Evolutionary conservation across 2,888 invertebrate genomes (phyloP), one percentile per base, ranked within the genome.

Genomic region (Neuroscelio doddi): DNA sequence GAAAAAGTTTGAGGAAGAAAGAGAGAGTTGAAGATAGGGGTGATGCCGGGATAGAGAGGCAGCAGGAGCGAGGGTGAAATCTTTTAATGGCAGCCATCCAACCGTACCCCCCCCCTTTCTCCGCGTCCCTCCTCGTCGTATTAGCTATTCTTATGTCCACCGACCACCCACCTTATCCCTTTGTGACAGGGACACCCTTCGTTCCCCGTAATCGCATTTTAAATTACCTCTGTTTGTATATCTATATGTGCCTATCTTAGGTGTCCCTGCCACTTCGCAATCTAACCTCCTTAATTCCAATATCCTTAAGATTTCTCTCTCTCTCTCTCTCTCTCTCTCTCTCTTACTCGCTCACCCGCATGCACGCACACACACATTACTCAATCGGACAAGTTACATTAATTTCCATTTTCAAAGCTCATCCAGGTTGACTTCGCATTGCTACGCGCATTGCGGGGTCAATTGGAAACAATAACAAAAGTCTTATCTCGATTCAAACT

Each of bases 31-130:
- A 45, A 68, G 49, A n/a, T n/a, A n/a, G n/a, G n/a, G n/a, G n/a
- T n/a, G n/a, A n/a, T n/a, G 38, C 38, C 61, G 45, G 32, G 39
- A 41, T 53, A 36, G 64, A 34, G 64, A 50, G 59, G 14, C 47
- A 58, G 32, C 63, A 64, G 61, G 71, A 65, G 63, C 70, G 74
- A 46, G 77, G 77, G 76, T 74, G 79, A 79, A 80, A 81, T 80
- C 80, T 81, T 82, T 82, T 81, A 81, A 82, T 81, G 81, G 81
- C 81, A 80, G 76, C 81, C 80, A 81, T 80, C 79, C 68, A 63
- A 65, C 44, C 49, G 16, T 30, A 49, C 42, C 42, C 44, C 15
- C 16, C 53, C 24, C 24, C 45, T 36, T 27, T 27, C n/a, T 32
- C 34, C 34, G 21, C 36, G 34, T 27, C 53, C 36, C 36, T 44